Conservation (phyloP, 2,113 vertebrate genomes). For the Protobothrops flavoviridis region DNA sequence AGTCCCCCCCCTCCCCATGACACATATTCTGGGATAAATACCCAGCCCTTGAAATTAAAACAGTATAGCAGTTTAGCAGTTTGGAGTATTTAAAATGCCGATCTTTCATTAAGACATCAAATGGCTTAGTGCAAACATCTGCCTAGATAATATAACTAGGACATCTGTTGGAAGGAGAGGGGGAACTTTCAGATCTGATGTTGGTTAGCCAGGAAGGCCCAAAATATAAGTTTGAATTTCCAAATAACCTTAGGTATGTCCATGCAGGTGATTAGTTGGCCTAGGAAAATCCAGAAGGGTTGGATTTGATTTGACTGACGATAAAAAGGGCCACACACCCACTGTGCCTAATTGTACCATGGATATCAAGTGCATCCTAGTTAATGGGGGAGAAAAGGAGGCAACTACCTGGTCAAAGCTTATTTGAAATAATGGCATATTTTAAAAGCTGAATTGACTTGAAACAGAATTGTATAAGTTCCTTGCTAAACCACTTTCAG, state of each 20-base stretch:
- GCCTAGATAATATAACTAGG: constrained; percentile 22
- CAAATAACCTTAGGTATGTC: background rate
- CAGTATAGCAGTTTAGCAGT: constrained; percentile 36
- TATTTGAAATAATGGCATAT: constrained; percentile 74
- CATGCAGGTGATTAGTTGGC: background rate
- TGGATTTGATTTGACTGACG: constrained; percentile 39
- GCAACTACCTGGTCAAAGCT: constrained; percentile 63
- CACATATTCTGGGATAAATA: constrained; percentile 37
- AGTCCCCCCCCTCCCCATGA: background rate
- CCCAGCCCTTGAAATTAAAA: constrained; percentile 11
- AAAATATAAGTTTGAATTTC: background rate
- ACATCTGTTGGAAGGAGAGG: background rate
- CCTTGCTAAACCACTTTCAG: constrained; percentile 78
- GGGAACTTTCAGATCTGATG: background rate
- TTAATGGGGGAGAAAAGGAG: constrained; percentile 63
- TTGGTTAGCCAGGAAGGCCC: background rate
- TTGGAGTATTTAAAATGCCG: constrained; percentile 22
- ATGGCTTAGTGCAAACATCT: constrained; percentile 42
- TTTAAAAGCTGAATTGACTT: constrained; percentile 79
- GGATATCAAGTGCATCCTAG: constrained; percentile 71
- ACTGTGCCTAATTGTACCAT: constrained; percentile 65
- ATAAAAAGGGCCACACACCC: constrained; percentile 23
- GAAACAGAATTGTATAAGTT: constrained; percentile 79
- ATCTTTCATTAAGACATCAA: constrained; percentile 19
- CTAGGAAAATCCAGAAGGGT: constrained; percentile 31